Conservation (phyloP, 2,113 vertebrate genomes). For the Lipotes vexillifer region DNA sequence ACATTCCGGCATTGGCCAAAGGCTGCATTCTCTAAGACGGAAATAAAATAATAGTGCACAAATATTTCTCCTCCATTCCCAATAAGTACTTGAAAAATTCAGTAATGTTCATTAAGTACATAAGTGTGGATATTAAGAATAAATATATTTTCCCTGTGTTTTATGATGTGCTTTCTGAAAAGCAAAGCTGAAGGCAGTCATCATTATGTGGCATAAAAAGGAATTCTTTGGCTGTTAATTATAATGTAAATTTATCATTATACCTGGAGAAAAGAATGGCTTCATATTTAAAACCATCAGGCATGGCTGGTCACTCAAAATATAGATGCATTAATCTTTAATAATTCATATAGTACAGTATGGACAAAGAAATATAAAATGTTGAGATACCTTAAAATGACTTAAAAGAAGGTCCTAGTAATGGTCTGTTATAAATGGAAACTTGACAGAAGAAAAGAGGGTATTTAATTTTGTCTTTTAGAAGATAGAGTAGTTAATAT, state of each 20-base stretch:
- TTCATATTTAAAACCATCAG: conserved; percentile 66
- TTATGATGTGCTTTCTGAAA: conserved; percentile 78
- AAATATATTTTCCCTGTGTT: conserved; percentile 78
- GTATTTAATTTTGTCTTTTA: conserved; percentile 25
- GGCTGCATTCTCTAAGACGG: conserved; percentile 67
- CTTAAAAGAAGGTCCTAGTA: conserved; percentile 38
- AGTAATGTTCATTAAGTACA: conserved; percentile 83
- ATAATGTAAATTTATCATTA: conserved; percentile 74
- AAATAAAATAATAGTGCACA: conserved; percentile 77
- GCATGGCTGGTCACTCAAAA: conserved; percentile 63
- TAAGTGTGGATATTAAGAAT: conserved; percentile 85
- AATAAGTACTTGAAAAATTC: conserved; percentile 80
- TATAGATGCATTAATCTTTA: conserved; percentile 60
- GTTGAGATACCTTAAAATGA: conserved; percentile 4
- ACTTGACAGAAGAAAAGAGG: background rate
- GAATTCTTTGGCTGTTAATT: conserved; percentile 79
- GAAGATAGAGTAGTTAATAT: background rate
- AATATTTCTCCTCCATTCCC: conserved; percentile 77
- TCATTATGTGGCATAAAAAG: conserved; percentile 75
- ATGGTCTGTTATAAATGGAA: conserved; percentile 24
- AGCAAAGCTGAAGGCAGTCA: conserved; percentile 69
- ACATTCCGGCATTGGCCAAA: conserved; percentile 68
- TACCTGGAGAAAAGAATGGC: conserved; percentile 60
- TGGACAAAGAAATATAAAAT: conserved; percentile 40
- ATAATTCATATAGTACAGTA: background rate